phyloP scores from a whole-genome alignment of 2,113 vertebrate genomes.

The Dicentrarchus labrax region DNA sequence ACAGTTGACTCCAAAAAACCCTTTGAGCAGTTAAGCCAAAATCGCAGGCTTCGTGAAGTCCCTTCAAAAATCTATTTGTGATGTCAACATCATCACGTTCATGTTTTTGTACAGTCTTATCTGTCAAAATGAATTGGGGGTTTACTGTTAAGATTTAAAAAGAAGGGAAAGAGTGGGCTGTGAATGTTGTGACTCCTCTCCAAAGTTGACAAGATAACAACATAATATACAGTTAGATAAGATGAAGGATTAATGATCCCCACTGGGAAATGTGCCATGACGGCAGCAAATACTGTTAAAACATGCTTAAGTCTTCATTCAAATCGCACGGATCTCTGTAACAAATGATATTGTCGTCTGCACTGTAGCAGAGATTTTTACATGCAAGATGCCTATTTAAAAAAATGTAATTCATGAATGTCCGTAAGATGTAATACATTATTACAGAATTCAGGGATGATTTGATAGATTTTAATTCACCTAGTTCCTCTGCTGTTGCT shows the following conservation, averaged over 20 bases:
- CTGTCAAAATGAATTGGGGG: constrained; percentile 2
- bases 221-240: constrained; percentile 20
- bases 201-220: constrained; percentile 43
- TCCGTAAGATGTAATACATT: background rate
- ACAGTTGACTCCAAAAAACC: background rate
- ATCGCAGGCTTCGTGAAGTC: background rate
- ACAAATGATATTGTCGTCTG: background rate
- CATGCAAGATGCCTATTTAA: background rate
- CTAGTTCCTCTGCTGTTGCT: background rate
- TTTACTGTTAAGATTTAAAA: background rate
- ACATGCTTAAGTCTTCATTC: background rate
- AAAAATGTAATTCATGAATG: background rate
- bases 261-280: constrained; percentile 10
- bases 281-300: constrained; percentile 26
- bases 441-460: background rate
- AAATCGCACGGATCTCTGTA: background rate
- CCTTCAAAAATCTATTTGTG: background rate
- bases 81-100: background rate
- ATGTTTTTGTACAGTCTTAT: background rate
- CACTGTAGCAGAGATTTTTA: background rate
- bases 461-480: constrained; percentile 2
- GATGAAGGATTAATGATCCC: constrained; percentile 39
- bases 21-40: background rate
- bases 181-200: constrained; percentile 21
- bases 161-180: background rate